These are phyloP conservation scores for Halocynthia roretzi DNA, from an alignment of 23 tunicate genomes.

Conservation along the genomic window DNA sequence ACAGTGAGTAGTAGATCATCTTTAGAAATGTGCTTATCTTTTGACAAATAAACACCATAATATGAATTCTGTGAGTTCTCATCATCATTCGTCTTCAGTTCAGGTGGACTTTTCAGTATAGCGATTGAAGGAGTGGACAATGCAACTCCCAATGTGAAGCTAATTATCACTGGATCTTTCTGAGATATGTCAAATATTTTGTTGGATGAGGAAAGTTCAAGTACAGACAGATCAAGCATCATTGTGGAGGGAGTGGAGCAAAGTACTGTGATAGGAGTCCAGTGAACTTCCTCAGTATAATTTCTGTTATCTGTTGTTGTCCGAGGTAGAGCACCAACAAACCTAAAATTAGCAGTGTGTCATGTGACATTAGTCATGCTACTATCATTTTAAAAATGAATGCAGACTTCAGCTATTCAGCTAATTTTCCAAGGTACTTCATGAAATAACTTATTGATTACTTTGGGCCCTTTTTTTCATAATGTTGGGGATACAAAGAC, in stretches of 20 bases:
- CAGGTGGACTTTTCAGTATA: neutral
- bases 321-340: no score
- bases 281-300: no score
- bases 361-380: no score
- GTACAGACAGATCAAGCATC: neutral
- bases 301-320: no score
- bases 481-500: neutral
- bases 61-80: neutral
- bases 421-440: no score
- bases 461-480: neutral
- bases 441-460: no score
- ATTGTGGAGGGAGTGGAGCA: neutral
- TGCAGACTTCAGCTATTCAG: no score
- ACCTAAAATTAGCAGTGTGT: no score
- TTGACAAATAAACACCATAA: conserved; percentile 12
- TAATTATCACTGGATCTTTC: neutral
- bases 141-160: conserved; percentile 8
- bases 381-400: no score
- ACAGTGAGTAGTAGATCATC: conserved; percentile 6
- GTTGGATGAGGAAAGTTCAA: neutral
- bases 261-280: neutral
- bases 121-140: neutral
- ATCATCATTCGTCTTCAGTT: neutral
- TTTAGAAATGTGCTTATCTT: neutral
- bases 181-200: conserved; percentile 18